Evolutionary conservation across 1,140 invertebrate species (phyloP).

Genomic region (Cyclina sinensis): DNA sequence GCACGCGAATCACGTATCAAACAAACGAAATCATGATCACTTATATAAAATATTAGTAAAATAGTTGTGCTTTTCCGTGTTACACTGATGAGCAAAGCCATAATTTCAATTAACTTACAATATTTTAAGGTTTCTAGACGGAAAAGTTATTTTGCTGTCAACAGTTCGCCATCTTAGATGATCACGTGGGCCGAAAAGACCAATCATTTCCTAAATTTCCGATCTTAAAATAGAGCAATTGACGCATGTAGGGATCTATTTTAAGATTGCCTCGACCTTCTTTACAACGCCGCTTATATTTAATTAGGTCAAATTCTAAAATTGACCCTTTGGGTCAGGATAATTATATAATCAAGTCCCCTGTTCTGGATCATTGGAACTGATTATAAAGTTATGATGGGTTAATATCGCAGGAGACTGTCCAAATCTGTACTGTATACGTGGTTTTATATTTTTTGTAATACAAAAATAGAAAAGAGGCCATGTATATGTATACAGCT

Average conservation of each 20-base stretch:
- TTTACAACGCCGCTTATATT: neutral
- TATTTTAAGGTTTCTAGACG: constrained; percentile 13
- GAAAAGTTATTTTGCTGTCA: constrained; percentile 38
- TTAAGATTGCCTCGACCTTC: constrained; percentile 34
- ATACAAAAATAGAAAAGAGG: too few species aligned
- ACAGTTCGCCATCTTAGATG: constrained; percentile 51
- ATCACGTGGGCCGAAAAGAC: constrained; percentile 6
- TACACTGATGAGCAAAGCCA: neutral
- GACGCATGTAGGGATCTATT: constrained; percentile 50
- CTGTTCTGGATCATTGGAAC: too few species aligned
- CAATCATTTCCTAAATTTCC: neutral
- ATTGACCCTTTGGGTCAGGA: too few species aligned
- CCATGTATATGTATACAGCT: too few species aligned
- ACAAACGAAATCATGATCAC: neutral
- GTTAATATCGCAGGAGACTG: too few species aligned
- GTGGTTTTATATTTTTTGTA: too few species aligned
- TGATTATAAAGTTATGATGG: too few species aligned
- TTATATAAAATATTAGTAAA: too few species aligned
- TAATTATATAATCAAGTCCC: too few species aligned
- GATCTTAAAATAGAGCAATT: constrained; percentile 18
- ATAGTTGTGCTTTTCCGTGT: neutral
- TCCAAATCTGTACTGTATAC: too few species aligned
- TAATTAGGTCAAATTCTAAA: neutral
- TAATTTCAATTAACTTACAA: neutral
- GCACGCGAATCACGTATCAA: neutral